Evolutionary conservation across 92 coral and sea anemone genomes (phyloP).

Genomic region (Siderastrea siderea): DNA sequence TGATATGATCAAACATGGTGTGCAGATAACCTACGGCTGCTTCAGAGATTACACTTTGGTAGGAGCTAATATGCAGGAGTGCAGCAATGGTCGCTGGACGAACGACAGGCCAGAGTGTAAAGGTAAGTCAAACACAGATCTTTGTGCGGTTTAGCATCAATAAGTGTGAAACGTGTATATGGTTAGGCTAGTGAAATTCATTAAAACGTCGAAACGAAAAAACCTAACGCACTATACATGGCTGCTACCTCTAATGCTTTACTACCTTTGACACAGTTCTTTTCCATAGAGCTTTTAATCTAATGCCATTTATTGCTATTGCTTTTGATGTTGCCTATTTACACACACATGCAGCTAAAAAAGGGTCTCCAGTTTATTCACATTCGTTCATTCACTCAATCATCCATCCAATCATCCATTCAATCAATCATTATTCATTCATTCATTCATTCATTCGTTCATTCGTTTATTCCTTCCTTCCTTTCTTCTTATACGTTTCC

Average conservation of each 20-base stretch:
- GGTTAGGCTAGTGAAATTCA: too few species aligned
- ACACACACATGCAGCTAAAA: too few species aligned
- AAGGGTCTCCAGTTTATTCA: neutral
- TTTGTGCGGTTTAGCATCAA: too few species aligned
- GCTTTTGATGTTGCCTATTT: too few species aligned
- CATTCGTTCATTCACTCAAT: neutral
- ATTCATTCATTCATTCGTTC: too few species aligned
- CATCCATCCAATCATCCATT: neutral
- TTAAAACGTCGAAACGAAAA: too few species aligned
- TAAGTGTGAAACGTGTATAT: neutral
- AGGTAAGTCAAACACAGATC: neutral
- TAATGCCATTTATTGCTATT: too few species aligned
- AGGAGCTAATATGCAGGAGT: slow-evolving; percentile 7
- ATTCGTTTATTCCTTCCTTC: too few species aligned
- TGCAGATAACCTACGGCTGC: slow-evolving; percentile 13
- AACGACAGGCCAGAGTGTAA: neutral
- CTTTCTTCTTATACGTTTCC: neutral
- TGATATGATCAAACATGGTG: slow-evolving; percentile 34
- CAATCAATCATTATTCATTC: neutral
- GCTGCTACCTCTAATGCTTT: too few species aligned
- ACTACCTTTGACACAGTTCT: too few species aligned
- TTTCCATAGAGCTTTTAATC: too few species aligned
- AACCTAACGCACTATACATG: too few species aligned
- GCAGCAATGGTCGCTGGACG: neutral
- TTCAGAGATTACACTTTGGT: neutral